phyloP scores from a whole-genome alignment of 1,140 invertebrate species.

The Trypoxylus dichotomus region DNA sequence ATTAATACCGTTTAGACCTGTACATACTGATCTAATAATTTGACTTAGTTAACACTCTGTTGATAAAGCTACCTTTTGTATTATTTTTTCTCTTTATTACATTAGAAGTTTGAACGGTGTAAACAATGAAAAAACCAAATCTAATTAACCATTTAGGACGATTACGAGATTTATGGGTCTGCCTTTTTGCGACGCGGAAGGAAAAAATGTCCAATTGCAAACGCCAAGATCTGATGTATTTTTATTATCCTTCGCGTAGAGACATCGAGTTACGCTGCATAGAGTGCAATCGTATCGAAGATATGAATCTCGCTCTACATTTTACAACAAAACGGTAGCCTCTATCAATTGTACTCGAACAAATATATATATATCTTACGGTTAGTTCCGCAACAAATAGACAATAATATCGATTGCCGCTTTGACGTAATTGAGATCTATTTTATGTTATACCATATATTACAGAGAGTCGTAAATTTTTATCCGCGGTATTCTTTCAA shows the following conservation, averaged over 20 bases:
- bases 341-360: not conserved
- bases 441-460: slow-evolving; percentile 18
- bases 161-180: not conserved
- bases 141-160: not conserved
- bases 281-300: not conserved
- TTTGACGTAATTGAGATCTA: slow-evolving; percentile 17
- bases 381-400: slow-evolving; percentile 3
- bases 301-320: not conserved
- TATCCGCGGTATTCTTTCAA: not conserved
- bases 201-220: slow-evolving; percentile 4
- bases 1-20: too few species aligned
- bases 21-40: too few species aligned
- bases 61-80: too few species aligned
- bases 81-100: too few species aligned
- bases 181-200: not conserved
- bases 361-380: not conserved
- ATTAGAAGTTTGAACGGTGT: not conserved
- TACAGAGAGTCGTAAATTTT: slow-evolving; percentile 4
- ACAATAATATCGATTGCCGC: slow-evolving; percentile 6
- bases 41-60: too few species aligned
- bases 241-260: not conserved
- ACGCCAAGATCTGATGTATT: slow-evolving; percentile 1
- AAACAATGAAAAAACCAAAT: not conserved
- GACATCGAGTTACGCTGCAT: not conserved
- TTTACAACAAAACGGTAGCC: not conserved